Evolutionary conservation across 2,113 vertebrate species (phyloP), one percentile per base, ranked within the genome.

Genomic region (Ameiurus melas): DNA sequence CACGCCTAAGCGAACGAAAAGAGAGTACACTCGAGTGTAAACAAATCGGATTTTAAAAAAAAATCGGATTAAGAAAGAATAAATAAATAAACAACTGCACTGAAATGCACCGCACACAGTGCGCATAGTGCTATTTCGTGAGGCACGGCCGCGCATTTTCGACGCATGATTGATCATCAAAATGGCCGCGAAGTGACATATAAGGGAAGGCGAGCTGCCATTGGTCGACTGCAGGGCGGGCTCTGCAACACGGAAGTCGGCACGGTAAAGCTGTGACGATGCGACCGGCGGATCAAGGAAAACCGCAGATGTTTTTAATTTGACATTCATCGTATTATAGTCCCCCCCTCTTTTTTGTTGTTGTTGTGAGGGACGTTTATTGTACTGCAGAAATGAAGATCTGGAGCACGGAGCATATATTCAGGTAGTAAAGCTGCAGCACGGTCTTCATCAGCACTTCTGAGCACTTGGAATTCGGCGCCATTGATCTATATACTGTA

Each of bases 341-440:
- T 78, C 43, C 5, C 43, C 43, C 4, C 39, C 12, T 25, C 33
- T 33, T 57, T 47, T 77, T 27, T 73, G 47, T 57, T 10, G 47
- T 47, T 47, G 43, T 47, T 7, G 43, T 47, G 43, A 47, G 66
- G 84, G 70, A 78, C 39, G 36, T 51, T 60, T 39, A 55, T 20
- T 55, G 16, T 13, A 0, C 82, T 22, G 14, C 55, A 92, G 80
- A 91, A 55, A 96, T 96, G 96, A 96, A 94, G 93, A 94, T 96
- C 47, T 96, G 96, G 96, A 96, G 94, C 92, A 95, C 95, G n/a
- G 95, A 96, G 5, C 96, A 96, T 90, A 92, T 94, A 88, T 96
- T 96, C 95, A 95, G 95, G 96, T 96, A 84, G 39, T 57, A 51
- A 1, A 62, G n/a, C 47, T 64, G 36, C 30, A 39, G 25, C 9